Evolutionary conservation across 2,888 invertebrate species (phyloP), one percentile per base, ranked within the genome.

Genomic region (Fissipunctia ypsillon): DNA sequence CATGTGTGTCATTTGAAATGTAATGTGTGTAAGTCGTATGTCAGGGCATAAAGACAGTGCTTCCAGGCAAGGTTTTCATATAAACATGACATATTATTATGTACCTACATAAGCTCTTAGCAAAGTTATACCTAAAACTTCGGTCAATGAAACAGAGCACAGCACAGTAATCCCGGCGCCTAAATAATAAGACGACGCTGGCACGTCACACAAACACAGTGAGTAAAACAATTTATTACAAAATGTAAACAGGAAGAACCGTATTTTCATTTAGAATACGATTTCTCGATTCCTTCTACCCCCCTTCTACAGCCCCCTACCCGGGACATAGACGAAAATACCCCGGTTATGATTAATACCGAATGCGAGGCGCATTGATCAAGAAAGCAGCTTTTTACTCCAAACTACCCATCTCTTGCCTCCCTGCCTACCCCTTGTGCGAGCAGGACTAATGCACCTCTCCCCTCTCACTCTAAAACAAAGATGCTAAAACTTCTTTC

Each of bases 401-500:
- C 92, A 95, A 96, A 96, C 96, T 96, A 96, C 96, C 95, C 95
- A 95, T 93, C 94, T 92, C 94, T 91, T 90, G 83, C 89, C 90
- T 85, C 91, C 92, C 88, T 78, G 85, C 86, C 88, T 87, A 86
- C 87, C 86, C 88, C 86, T 88, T 87, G 90, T 86, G 89, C 88
- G 95, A 95, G 94, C 92, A 94, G 93, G 96, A 96, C 96, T 96
- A 95, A 96, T 95, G 95, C 95, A 94, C 88, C 92, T 91, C 92
- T 92, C 89, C 91, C 94, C 90, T 96, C 96, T 95, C 95, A 86
- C 95, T 96, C 96, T 96, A 96, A 96, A 96, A 96, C 96, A 96
- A 96, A 96, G 96, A 96, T 96, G 96, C 96, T 96, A 95, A 96
- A 96, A 96, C 96, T 96, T 96, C 96, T 96, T 96, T 96, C 95